phyloP scores from a whole-genome alignment of 1,140 invertebrate species.

The Caenorhabditis inopinata region DNA sequence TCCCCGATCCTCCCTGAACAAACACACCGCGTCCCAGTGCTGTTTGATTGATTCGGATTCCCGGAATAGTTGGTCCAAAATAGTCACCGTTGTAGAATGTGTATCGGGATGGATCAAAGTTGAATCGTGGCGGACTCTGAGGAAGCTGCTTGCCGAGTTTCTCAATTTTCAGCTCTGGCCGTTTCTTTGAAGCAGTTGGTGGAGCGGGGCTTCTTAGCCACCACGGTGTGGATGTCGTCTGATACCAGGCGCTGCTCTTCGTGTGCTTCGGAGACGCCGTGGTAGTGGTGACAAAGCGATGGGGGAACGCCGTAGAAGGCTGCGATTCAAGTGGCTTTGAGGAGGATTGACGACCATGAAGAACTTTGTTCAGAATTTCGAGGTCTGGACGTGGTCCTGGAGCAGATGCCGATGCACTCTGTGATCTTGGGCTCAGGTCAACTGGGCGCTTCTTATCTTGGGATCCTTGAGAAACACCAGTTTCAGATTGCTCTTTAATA shows the following conservation, averaged over 20 bases:
- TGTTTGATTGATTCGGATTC: slow-evolving; percentile 30
- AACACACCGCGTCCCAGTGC: neutral
- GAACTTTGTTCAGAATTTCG: too few relatives aligned
- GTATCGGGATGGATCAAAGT: slow-evolving; percentile 13
- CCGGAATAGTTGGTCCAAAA: slow-evolving; percentile 33
- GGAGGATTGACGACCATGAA: too few relatives aligned
- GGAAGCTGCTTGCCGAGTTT: neutral
- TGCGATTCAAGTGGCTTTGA: too few relatives aligned
- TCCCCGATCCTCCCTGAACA: neutral
- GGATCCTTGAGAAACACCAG: too few relatives aligned
- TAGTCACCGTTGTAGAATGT: slow-evolving; percentile 36
- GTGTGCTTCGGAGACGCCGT: neutral
- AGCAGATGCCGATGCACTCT: too few relatives aligned
- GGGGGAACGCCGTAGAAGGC: too few relatives aligned
- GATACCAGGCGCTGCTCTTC: slow-evolving; percentile 3
- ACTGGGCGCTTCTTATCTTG: too few relatives aligned
- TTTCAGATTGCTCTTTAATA: too few relatives aligned
- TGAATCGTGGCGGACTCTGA: neutral
- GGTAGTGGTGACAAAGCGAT: neutral
- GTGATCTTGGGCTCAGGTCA: too few relatives aligned
- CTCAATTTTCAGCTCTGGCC: neutral
- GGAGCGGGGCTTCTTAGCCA: slow-evolving; percentile 1
- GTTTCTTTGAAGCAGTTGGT: neutral
- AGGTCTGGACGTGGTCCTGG: too few relatives aligned
- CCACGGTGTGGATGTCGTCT: neutral